These are phyloP conservation scores for Sardinella longiceps DNA, from an alignment of 2,797 vertebrate species.

Conservation along the genomic window DNA sequence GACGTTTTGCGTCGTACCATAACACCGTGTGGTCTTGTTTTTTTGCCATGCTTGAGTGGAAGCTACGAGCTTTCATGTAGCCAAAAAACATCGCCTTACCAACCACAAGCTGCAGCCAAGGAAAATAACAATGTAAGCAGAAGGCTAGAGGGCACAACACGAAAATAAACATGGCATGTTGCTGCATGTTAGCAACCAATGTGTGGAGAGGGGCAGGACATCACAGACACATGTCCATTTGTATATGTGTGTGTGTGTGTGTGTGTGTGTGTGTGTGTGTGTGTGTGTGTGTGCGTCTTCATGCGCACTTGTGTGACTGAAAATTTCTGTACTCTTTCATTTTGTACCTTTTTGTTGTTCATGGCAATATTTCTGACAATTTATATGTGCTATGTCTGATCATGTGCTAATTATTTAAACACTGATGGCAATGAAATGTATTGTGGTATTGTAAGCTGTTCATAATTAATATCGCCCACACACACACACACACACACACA, in stretches of 20 bases:
- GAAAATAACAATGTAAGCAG: slow-evolving; percentile 66
- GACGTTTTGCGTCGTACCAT: slow-evolving; percentile 34
- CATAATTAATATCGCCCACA: no score
- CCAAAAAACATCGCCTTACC: slow-evolving; percentile 34
- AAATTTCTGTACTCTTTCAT: neutral
- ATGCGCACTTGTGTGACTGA: neutral
- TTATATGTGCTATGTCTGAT: no score
- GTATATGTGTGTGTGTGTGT: slow-evolving; percentile 20
- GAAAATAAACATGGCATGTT: slow-evolving; percentile 63
- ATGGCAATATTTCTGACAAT: neutral
- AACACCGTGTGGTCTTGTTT: slow-evolving; percentile 45
- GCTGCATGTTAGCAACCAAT: slow-evolving; percentile 50
- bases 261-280: neutral
- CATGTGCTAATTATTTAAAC: no score
- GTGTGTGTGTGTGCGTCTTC: neutral
- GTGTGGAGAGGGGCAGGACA: slow-evolving; percentile 56
- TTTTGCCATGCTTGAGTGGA: slow-evolving; percentile 39
- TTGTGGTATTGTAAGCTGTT: no score
- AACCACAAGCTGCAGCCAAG: slow-evolving; percentile 62
- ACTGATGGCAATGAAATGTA: no score
- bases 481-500: no score
- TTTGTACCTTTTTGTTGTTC: neutral
- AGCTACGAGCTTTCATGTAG: slow-evolving; percentile 42
- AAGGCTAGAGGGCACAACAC: slow-evolving; percentile 59
- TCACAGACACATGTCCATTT: slow-evolving; percentile 14